These are phyloP conservation scores for Mormyrus lacerda DNA, from an alignment of 2,113 vertebrate species.

Conservation along the genomic window DNA sequence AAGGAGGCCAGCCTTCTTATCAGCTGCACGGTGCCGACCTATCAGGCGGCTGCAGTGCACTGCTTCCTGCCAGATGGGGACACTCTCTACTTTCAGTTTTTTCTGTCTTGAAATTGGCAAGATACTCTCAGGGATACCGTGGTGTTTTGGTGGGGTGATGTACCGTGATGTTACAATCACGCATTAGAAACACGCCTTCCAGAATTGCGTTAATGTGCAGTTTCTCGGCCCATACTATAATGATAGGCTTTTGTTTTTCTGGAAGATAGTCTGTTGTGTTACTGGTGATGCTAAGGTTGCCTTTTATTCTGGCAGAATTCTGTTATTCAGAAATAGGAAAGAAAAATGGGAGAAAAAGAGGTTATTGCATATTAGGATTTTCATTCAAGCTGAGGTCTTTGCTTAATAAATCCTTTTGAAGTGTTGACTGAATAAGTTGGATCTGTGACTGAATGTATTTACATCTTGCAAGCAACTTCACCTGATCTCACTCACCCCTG, in stretches of 20 bases:
- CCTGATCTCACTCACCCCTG: neutral
- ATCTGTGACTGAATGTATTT: neutral
- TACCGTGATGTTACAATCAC: neutral
- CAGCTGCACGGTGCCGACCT: neutral
- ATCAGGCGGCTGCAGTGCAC: neutral
- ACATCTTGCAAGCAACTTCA: neutral
- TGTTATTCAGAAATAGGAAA: neutral
- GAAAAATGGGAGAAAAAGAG: neutral
- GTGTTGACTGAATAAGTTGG: neutral
- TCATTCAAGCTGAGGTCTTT: neutral
- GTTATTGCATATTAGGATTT: neutral
- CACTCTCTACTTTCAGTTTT: neutral
- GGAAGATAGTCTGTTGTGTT: neutral
- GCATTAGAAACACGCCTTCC: neutral
- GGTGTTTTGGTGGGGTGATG: neutral
- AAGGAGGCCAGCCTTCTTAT: neutral
- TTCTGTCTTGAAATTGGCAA: neutral
- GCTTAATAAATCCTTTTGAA: neutral
- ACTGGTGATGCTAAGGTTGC: neutral
- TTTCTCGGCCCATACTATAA: neutral
- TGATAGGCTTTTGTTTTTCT: neutral
- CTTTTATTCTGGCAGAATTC: neutral
- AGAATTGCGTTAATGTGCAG: neutral
- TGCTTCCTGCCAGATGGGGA: neutral
- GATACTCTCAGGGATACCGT: neutral